These are phyloP conservation scores for Morpho achilles DNA, from an alignment of 2,888 invertebrate genomes.

Conservation along the genomic window DNA sequence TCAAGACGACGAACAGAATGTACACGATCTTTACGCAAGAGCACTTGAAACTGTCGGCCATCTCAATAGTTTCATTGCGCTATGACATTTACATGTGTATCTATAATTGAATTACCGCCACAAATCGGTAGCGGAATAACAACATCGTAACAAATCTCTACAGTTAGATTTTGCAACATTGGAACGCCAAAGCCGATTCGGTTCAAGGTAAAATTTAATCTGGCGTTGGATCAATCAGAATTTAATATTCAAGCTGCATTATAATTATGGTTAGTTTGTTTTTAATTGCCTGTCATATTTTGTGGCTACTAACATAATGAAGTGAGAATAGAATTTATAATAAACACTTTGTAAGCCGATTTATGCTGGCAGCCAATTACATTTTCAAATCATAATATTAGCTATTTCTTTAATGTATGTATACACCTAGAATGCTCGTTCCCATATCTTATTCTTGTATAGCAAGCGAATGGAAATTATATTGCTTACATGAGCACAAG, in stretches of 20 bases:
- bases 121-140: slow-evolving; percentile 47
- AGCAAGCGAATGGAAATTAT: too few relatives aligned
- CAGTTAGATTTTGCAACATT: slow-evolving; percentile 20
- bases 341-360: neutral
- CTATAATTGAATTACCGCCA: slow-evolving; percentile 63
- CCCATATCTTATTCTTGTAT: too few relatives aligned
- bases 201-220: slow-evolving; percentile 55
- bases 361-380: neutral
- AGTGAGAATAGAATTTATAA: slow-evolving; percentile 1
- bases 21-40: slow-evolving; percentile 42
- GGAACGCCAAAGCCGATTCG: slow-evolving; percentile 35
- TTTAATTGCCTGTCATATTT: slow-evolving; percentile 12
- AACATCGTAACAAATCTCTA: slow-evolving; percentile 18
- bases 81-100: slow-evolving; percentile 69
- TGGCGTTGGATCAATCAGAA: slow-evolving; percentile 40
- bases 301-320: slow-evolving; percentile 1
- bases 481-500: too few relatives aligned
- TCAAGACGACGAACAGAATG: slow-evolving; percentile 35
- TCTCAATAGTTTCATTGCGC: slow-evolving; percentile 43
- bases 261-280: slow-evolving; percentile 9
- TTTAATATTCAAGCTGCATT: slow-evolving; percentile 32
- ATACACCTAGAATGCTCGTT: neutral
- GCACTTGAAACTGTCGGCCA: slow-evolving; percentile 28
- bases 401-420: too few relatives aligned
- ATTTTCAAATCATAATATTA: neutral